Base-by-base conservation (phyloP, 2,113 vertebrate genomes). In the Trematomus loennbergii region DNA sequence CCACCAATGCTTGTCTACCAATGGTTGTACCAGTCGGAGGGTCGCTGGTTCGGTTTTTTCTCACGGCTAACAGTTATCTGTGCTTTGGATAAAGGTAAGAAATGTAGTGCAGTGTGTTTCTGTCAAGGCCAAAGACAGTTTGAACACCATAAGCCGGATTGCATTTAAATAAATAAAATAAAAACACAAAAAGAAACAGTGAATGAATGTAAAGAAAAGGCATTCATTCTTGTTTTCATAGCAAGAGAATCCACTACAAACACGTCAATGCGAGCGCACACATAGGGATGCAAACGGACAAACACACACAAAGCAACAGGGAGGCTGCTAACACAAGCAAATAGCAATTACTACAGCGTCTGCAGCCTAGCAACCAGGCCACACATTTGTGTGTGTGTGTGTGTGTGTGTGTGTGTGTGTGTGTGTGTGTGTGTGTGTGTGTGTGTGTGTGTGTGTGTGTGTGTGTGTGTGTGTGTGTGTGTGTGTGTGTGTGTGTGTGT, bases 341-440 rank as follows among this genome's bases (percentile, higher is more conserved):
- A 91, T 87, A 86, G 80, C 84, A 87, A 90, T 85, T 86, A 87
- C 87, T 77, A 70, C 84, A 78, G 79, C 74, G 55, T 88, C 69
- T 67, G 90, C 86, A 86, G 72, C 90, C 89, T 91, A 86, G 89
- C 89, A 87, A 91, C 87, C 84, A 61, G 71, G 64, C 86, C 83
- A 77, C 68, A 57, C 75, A 69, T 78, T 68, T 83, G 17, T 66
- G 36, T 46, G 60, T 72, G 75, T 81, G 72, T 70, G 67, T 57
- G 40, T 75, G 69, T 74, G 25, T 61, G 65, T 72, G 76, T 82
- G 55, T 73, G 75, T 72, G 57, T 72, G 62, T 72, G 68, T 78
- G 50, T 65, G 70, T 43, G 55, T 25, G 60, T 54, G 45, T 67
- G 62, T 72, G 73, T 62, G 61, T 69, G 69, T 50, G 16, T 60